A percentile compares a stretch with the other conserved stretches of the same genome.
Evolutionary conservation across 2,797 vertebrate species (phyloP).

Genomic region (Sarcoramphus papa): DNA sequence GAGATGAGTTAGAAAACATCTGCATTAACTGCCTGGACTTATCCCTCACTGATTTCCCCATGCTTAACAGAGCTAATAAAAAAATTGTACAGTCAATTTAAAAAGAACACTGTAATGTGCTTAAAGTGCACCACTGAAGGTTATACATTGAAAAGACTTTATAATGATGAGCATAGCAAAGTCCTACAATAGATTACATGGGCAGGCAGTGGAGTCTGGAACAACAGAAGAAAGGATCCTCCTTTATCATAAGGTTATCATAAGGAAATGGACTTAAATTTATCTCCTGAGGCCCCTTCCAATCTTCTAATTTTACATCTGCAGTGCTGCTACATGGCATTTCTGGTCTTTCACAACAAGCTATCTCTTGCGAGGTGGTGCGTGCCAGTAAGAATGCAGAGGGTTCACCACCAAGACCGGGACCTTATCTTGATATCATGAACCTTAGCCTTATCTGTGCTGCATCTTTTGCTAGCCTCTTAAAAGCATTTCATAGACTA

Average conservation of each 20-base stretch:
- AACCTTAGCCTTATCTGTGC: neutral
- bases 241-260: neutral
- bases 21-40: neutral
- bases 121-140: neutral
- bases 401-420: neutral
- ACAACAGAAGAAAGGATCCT: neutral
- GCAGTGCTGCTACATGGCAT: neutral
- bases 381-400: neutral
- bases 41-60: neutral
- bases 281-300: neutral
- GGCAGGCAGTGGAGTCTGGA: neutral
- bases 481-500: neutral
- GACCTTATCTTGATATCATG: neutral
- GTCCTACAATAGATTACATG: neutral
- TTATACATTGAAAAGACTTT: neutral
- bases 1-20: neutral
- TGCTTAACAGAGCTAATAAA: neutral
- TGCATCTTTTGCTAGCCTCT: neutral
- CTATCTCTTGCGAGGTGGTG: neutral
- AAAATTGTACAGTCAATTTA: neutral
- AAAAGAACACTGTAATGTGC: neutral
- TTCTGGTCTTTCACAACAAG: neutral
- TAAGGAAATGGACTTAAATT: neutral
- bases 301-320: neutral
- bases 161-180: neutral